Percentiles rank a stretch among this genome's conserved stretches.
Evolutionary conservation across 2,797 vertebrate species (phyloP).

Genomic region (Simalia tracyae): DNA sequence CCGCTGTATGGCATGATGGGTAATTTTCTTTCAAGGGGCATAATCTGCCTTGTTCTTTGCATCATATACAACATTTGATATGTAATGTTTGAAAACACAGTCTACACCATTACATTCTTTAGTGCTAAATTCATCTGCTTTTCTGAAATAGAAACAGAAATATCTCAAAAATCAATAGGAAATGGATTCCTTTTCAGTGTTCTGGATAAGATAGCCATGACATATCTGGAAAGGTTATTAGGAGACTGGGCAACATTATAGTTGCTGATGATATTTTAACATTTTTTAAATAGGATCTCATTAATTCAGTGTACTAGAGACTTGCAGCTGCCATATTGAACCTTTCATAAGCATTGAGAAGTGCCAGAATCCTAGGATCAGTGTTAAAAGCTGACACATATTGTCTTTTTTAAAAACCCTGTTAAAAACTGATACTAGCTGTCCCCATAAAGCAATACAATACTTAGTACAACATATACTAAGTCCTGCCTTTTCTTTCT

Average conservation of each 20-base stretch:
- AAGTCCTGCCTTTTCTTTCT: background rate
- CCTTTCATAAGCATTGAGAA: background rate
- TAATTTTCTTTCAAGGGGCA: constrained; percentile 44
- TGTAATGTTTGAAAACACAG: constrained; percentile 48
- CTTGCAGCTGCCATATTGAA: background rate
- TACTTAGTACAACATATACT: background rate
- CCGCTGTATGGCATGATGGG: constrained; percentile 56
- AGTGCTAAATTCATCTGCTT: constrained; percentile 7
- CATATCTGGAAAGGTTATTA: background rate
- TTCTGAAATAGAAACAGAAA: constrained; percentile 7
- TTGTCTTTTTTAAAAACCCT: background rate
- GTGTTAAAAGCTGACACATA: background rate
- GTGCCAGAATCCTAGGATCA: background rate
- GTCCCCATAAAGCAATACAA: background rate
- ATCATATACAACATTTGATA: constrained; percentile 41
- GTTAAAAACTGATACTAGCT: background rate
- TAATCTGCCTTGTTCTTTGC: background rate
- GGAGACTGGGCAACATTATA: background rate
- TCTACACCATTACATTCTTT: constrained; percentile 42
- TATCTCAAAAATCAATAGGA: constrained; percentile 3
- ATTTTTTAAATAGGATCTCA: background rate
- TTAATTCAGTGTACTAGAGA: background rate
- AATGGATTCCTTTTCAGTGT: background rate
- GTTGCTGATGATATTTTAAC: background rate
- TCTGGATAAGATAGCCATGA: background rate